Base-by-base conservation (phyloP, 1,140 invertebrate species). In the Brachionus paranguensis region DNA sequence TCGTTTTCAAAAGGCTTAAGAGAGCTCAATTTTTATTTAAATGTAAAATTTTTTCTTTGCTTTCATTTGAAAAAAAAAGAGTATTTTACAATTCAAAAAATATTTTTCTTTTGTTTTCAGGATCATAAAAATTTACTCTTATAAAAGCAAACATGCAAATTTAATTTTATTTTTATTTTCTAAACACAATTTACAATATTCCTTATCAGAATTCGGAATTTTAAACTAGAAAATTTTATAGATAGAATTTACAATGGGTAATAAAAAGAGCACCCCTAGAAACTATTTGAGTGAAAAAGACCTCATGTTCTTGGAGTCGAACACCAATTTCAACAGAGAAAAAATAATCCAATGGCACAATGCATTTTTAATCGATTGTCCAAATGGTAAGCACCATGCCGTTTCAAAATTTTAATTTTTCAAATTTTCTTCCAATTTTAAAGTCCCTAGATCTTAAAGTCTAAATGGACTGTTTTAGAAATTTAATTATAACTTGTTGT, bases 331-430 rank as follows among this genome's bases (percentile, higher is more conserved):
- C 14, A 84, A 84, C 45, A 29, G 65, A 37, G 70, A 76, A n/a
- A 76, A 27, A 43, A 84, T 84, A 27, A 76, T 74, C 2, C 68
- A 84, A 84, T 84, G 83, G 83, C 83, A 84, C 24, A 53, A 24
- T 50, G 68, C 68, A 14, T 84, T 84, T 47, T 43, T 84, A 10
- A 45, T 78, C n/a, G 83, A 76, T 60, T 84, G 68, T 37, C 70
- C 70, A 45, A 84, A n/a, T 65, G 70, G 70, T 78, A 72, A 45
- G 33, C 7, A 37, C 33, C 33, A 37, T 7, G 33, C 1, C 33
- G 6, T 37, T 37, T 37, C 6, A 37, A 37, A 37, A 37, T 37
- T 70, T 70, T 4, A 33, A 33, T 33, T 3, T 33, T 33, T 33
- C 3, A 3, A 33, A 33, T 4, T 37, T 47, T 12, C 45, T 27